Base-by-base conservation (phyloP, 2,888 invertebrate species). In the Drosophila anomalipes region DNA sequence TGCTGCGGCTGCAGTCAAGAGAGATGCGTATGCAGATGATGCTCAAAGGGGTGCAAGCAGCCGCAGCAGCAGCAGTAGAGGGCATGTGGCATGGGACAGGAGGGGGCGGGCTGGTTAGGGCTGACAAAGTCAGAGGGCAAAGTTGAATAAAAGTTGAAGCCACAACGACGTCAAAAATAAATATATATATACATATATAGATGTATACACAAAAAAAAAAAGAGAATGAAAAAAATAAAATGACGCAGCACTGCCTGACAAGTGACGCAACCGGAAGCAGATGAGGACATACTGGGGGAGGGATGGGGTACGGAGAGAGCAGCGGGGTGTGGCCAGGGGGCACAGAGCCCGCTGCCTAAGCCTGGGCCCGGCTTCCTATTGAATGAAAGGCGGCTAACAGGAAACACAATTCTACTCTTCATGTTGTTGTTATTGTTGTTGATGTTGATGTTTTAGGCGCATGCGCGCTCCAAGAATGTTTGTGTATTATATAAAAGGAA, bases 101-200 rank as follows among this genome's bases (percentile, higher is more conserved):
- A 39, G 44, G 41, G 51, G 44, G 59, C 41, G 22, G 54, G 37
- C 14, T 39, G 57, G 16, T 4, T 47, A 26, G 9, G 64, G 41
- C 63, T 52, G 69, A 74, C 83, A 90, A 90, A 89, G 90, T 91
- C 90, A 84, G 90, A 90, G 90, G 89, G 90, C 90, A 91, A 90
- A 90, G 90, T 90, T 91, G 87, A 89, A 89, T 78, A 84, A 86
- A 89, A 90, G 91, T 90, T 90, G 81, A 77, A 83, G 85, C 71
- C 68, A 72, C 65, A 54, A 70, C 67, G 49, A 71, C 69, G 41
- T 61, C 70, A 65, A 71, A 58, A 47, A 63, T 14, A 51, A 32
- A 41, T 44, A 58, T 32, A 39, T 39, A 30, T 35, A 58, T 16
- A 58, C 22, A 58, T 41, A n/a, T 57, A 28, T 28, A 41, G 28